phyloP scores from a whole-genome alignment of 2,888 invertebrate species.

The Himalopsyche anomala region DNA sequence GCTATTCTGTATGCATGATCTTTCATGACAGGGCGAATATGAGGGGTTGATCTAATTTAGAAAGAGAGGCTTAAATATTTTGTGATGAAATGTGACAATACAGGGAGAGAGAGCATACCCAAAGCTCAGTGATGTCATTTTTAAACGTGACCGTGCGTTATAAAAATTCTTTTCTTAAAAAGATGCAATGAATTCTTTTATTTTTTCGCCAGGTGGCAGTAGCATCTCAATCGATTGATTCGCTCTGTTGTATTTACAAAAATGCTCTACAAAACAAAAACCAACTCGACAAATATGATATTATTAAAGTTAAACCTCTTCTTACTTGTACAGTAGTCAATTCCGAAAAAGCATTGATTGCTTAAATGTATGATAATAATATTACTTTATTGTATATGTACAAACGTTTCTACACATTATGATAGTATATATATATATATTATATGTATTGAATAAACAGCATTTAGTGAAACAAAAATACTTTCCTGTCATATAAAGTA shows the following conservation, averaged over 20 bases:
- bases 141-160: too few species aligned
- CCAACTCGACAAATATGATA: constrained; percentile 39
- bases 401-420: constrained; percentile 33
- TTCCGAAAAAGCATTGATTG: constrained; percentile 60
- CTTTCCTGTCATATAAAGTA: constrained; percentile 52
- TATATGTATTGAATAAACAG: constrained; percentile 53
- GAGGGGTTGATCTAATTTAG: too few species aligned
- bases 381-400: constrained; percentile 45
- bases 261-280: constrained; percentile 14
- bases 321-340: constrained; percentile 52
- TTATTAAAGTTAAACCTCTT: constrained; percentile 4
- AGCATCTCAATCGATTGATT: constrained; percentile 18
- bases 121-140: too few species aligned
- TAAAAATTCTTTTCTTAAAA: too few species aligned
- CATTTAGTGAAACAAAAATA: constrained; percentile 56
- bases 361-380: constrained; percentile 47
- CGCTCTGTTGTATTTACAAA: neutral
- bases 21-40: too few species aligned
- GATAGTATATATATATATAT: constrained; percentile 53
- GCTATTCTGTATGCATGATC: too few species aligned
- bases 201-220: too few species aligned
- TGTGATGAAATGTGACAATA: too few species aligned
- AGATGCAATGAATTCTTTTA: too few species aligned
- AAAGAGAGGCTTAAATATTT: too few species aligned
- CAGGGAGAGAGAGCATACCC: too few species aligned